Conservation (phyloP, 1,140 invertebrate genomes). For the Rhagoletis zephyria region DNA sequence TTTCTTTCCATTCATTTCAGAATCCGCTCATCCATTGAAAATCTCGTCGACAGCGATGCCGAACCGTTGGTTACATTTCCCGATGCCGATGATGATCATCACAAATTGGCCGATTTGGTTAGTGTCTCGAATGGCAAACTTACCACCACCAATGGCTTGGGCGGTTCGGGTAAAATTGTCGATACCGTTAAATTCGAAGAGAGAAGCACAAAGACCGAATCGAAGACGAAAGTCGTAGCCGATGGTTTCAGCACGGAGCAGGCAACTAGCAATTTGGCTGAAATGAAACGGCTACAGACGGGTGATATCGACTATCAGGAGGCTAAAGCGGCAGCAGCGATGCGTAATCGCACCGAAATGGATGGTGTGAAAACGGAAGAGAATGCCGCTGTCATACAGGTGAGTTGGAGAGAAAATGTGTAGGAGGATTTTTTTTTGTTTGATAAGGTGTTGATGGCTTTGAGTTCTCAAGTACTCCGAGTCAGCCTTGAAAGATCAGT, state of each 20-base stretch:
- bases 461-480: background rate
- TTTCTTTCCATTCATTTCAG: slow-evolving; percentile 63
- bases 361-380: slow-evolving; percentile 86
- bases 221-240: slow-evolving; percentile 85
- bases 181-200: slow-evolving; percentile 86
- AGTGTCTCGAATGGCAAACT: slow-evolving; percentile 62
- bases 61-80: slow-evolving; percentile 86
- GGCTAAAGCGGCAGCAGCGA: slow-evolving; percentile 78
- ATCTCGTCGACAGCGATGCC: slow-evolving; percentile 77
- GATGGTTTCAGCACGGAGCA: slow-evolving; percentile 87
- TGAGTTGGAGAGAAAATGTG: slow-evolving; percentile 68
- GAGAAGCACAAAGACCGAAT: slow-evolving; percentile 84
- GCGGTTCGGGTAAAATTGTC: slow-evolving; percentile 68
- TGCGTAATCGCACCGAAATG: slow-evolving; percentile 80
- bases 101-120: slow-evolving; percentile 63
- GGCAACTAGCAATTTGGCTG: slow-evolving; percentile 81
- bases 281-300: slow-evolving; percentile 84
- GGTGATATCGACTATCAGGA: slow-evolving; percentile 85
- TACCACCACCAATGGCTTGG: slow-evolving; percentile 64
- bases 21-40: slow-evolving; percentile 79
- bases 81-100: slow-evolving; percentile 79
- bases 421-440: background rate
- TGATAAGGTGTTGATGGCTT: slow-evolving; percentile 40
- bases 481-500: too few relatives aligned
- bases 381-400: slow-evolving; percentile 81